phyloP scores from a whole-genome alignment of 2,113 vertebrate species.

The Archilochus colubris region DNA sequence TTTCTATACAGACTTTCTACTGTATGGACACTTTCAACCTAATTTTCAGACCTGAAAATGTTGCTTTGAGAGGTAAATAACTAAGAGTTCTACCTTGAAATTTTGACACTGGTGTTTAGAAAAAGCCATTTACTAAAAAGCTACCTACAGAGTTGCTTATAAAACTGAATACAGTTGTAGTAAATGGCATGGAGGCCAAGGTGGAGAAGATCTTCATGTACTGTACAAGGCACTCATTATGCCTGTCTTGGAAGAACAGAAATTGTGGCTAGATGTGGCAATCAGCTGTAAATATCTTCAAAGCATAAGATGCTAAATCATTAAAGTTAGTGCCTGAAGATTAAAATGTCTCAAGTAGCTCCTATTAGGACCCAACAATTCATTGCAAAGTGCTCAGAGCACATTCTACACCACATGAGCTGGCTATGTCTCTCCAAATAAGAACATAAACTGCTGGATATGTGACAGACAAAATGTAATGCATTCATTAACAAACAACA shows the following conservation, averaged over 20 bases:
- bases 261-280: neutral
- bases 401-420: neutral
- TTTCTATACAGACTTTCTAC: neutral
- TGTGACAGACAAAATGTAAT: neutral
- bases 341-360: conserved; percentile 13
- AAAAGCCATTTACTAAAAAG: neutral
- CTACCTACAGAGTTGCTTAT: neutral
- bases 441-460: neutral
- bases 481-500: neutral
- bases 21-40: neutral
- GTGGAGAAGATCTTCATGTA: neutral
- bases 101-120: neutral
- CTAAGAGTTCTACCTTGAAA: neutral
- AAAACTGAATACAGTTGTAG: neutral
- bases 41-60: neutral
- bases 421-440: neutral
- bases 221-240: neutral
- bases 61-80: neutral
- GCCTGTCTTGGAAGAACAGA: neutral
- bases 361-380: neutral
- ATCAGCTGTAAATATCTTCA: neutral
- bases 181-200: neutral
- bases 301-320: neutral
- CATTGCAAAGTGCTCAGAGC: neutral
- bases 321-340: neutral